Percentiles rank a stretch among this genome's conserved stretches.
These are phyloP conservation scores for Conus ventricosus DNA, from an alignment of 1,140 invertebrate species.

Conservation along the genomic window DNA sequence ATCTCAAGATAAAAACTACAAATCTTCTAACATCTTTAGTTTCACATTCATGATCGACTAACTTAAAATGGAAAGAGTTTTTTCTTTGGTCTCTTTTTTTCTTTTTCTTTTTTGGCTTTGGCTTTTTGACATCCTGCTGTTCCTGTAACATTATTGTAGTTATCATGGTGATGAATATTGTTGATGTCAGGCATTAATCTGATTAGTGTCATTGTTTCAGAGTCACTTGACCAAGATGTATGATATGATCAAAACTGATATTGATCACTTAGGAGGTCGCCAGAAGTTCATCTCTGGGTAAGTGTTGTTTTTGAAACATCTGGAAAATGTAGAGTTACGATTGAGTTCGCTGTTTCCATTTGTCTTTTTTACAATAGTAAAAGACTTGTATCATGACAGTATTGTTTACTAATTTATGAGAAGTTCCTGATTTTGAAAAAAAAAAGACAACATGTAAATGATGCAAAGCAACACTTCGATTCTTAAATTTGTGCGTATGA, in stretches of 20 bases:
- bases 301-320: constrained; percentile 3
- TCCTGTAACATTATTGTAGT: not conserved
- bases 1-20: too few relatives aligned
- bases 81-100: too few relatives aligned
- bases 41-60: too few relatives aligned
- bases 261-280: constrained; percentile 50
- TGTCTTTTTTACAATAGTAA: not conserved
- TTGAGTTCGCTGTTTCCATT: not conserved
- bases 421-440: too few relatives aligned
- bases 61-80: not conserved
- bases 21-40: too few relatives aligned
- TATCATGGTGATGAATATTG: constrained; percentile 1
- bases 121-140: too few relatives aligned
- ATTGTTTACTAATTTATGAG: too few relatives aligned
- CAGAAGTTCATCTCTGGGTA: constrained; percentile 58
- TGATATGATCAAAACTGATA: constrained; percentile 55
- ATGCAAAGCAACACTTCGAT: too few relatives aligned
- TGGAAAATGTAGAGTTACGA: not conserved
- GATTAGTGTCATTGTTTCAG: constrained; percentile 37
- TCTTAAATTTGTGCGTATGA: too few relatives aligned
- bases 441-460: too few relatives aligned
- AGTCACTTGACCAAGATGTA: constrained; percentile 53
- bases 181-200: not conserved
- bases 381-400: too few relatives aligned
- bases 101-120: not conserved